Conservation (phyloP, 1,140 invertebrate species). For the Sitophilus oryzae region DNA sequence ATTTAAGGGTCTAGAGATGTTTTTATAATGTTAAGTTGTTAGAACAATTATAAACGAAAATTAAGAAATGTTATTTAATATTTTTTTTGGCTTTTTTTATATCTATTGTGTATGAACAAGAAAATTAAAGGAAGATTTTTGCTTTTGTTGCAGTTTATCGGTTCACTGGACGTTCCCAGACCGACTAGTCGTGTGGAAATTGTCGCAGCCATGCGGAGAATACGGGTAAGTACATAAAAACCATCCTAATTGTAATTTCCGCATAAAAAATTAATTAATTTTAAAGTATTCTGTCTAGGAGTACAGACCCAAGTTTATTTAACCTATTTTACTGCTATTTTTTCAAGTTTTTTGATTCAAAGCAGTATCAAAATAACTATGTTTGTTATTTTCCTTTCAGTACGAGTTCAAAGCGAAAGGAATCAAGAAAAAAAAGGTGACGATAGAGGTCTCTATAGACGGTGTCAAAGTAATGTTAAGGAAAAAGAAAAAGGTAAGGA, state of each 20-base stretch:
- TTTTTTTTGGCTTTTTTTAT: too few relatives aligned
- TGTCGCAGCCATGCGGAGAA: slow-evolving; percentile 95
- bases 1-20: too few relatives aligned
- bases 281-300: too few relatives aligned
- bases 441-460: slow-evolving; percentile 88
- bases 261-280: too few relatives aligned
- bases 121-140: too few relatives aligned
- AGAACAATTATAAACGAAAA: too few relatives aligned
- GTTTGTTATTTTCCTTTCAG: slow-evolving; percentile 54
- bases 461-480: slow-evolving; percentile 82
- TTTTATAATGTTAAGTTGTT: too few relatives aligned
- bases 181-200: slow-evolving; percentile 95
- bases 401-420: slow-evolving; percentile 98
- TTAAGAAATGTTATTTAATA: too few relatives aligned
- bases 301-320: too few relatives aligned
- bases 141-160: slow-evolving; percentile 83
- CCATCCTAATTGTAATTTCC: not conserved
- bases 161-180: slow-evolving; percentile 90
- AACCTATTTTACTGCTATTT: not conserved
- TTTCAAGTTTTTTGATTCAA: not conserved
- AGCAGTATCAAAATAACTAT: slow-evolving; percentile 5
- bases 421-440: slow-evolving; percentile 96
- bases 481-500: slow-evolving; percentile 67
- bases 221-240: slow-evolving; percentile 69
- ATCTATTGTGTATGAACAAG: too few relatives aligned